These are phyloP conservation scores for Poeciliopsis retropinna DNA, from an alignment of 2,113 vertebrate genomes.

Conservation along the genomic window DNA sequence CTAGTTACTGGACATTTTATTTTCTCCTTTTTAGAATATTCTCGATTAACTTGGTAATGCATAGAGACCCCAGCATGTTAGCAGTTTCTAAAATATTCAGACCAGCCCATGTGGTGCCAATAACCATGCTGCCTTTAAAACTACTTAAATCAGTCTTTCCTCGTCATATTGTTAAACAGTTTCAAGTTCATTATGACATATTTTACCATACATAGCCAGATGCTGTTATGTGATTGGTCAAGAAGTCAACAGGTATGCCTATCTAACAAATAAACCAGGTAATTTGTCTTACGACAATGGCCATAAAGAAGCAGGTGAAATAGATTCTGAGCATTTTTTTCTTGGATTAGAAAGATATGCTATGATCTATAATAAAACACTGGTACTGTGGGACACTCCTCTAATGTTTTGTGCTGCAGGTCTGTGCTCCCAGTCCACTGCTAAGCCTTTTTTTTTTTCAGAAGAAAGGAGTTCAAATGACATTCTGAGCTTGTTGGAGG, in stretches of 20 bases:
- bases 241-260: neutral
- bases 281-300: neutral
- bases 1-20: too few species aligned
- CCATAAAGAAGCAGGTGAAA: neutral
- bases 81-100: too few species aligned
- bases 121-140: neutral
- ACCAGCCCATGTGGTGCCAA: neutral
- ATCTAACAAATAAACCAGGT: neutral
- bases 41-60: neutral
- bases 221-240: neutral
- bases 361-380: neutral
- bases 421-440: neutral
- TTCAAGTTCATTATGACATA: neutral
- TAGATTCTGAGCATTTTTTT: neutral
- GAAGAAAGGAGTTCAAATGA: neutral
- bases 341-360: neutral
- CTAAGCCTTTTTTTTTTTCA: neutral
- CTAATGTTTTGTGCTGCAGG: neutral
- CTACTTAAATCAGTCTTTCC: neutral
- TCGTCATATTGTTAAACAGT: neutral
- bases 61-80: neutral
- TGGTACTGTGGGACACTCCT: neutral
- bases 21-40: neutral
- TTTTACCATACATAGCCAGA: neutral
- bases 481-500: neutral